Evolutionary conservation across 2,113 vertebrate species (phyloP).

Genomic region (Ifrita kowaldi): DNA sequence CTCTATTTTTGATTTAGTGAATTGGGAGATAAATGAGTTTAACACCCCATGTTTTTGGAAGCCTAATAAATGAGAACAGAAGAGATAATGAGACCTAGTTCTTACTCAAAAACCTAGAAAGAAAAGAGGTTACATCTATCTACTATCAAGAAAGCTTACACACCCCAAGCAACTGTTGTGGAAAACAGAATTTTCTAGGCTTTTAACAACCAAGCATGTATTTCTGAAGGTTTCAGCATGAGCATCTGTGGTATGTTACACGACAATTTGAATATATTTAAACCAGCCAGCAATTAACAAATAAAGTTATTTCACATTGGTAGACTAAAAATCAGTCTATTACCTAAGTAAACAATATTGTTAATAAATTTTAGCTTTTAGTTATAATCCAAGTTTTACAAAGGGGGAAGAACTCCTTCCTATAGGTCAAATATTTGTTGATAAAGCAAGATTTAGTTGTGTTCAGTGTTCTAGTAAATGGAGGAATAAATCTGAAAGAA

Average conservation of each 20-base stretch:
- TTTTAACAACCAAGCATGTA: not conserved
- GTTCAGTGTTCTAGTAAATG: not conserved
- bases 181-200: not conserved
- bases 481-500: not conserved
- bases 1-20: not conserved
- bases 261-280: not conserved
- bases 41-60: not conserved
- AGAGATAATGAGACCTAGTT: not conserved
- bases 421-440: not conserved
- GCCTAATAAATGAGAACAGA: not conserved
- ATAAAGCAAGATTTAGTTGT: not conserved
- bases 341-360: not conserved
- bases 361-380: not conserved
- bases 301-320: not conserved
- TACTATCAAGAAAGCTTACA: not conserved
- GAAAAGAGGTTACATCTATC: not conserved
- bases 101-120: not conserved
- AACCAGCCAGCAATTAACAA: not conserved
- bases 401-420: not conserved
- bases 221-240: not conserved
- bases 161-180: not conserved
- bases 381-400: not conserved
- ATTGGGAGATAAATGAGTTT: not conserved
- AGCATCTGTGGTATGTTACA: not conserved
- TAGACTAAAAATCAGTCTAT: rapidly evolving